Percentiles rank a stretch among this genome's conserved stretches.
phyloP scores from a whole-genome alignment of 2,888 invertebrate species.

The Spilarctia lutea region DNA sequence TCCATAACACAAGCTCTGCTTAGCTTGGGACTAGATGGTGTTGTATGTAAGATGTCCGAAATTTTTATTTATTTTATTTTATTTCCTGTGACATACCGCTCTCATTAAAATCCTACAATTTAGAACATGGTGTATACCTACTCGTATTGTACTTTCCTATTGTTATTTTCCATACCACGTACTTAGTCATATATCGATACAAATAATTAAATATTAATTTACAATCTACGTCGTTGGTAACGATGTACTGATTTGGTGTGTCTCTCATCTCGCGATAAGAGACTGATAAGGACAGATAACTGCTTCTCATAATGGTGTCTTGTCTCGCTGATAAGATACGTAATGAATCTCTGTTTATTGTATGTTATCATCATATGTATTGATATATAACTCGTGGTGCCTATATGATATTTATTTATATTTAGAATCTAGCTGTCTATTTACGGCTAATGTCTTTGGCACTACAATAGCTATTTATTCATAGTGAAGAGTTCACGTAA shows the following conservation, averaged over 20 bases:
- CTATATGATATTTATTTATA: conserved; percentile 4
- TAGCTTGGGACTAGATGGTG: no score
- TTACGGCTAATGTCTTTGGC: background rate
- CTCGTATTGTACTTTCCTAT: conserved; percentile 1
- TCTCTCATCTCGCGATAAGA: conserved; percentile 72
- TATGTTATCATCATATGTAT: conserved; percentile 10
- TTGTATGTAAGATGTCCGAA: no score
- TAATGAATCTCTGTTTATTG: conserved; percentile 68
- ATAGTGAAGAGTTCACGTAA: background rate
- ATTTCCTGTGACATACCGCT: no score
- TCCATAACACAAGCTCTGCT: no score
- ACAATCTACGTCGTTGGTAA: conserved; percentile 58
- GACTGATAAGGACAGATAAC: conserved; percentile 68
- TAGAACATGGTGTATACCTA: background rate
- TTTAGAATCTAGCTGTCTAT: background rate
- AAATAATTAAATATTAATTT: conserved; percentile 68
- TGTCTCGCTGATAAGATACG: conserved; percentile 72
- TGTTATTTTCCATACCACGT: conserved; percentile 40
- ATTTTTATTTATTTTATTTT: no score
- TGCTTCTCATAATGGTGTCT: conserved; percentile 70
- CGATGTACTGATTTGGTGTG: conserved; percentile 63
- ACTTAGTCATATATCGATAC: conserved; percentile 39
- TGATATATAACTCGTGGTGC: background rate
- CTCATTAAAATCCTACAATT: background rate
- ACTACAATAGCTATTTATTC: background rate